phyloP scores from a whole-genome alignment of 2,113 vertebrate genomes.

The Grallaria varia region DNA sequence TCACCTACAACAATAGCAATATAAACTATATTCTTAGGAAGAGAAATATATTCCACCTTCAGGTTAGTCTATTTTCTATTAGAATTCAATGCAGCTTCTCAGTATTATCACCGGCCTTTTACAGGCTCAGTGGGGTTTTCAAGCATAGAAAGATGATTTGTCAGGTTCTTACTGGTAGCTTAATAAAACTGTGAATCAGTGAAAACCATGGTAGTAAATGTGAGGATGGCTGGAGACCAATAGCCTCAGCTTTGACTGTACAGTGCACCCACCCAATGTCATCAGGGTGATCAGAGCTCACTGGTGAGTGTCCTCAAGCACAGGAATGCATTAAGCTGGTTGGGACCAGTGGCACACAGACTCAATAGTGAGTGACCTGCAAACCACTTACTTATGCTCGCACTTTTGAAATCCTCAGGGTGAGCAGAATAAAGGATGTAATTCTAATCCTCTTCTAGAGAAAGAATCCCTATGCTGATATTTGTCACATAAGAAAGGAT shows the following conservation, averaged over 20 bases:
- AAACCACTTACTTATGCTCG: not conserved
- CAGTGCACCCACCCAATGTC: not conserved
- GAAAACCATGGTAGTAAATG: not conserved
- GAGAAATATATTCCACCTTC: not conserved
- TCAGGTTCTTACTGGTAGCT: not conserved
- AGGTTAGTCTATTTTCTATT: not conserved
- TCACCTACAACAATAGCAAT: not conserved
- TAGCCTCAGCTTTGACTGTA: not conserved
- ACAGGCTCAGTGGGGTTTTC: not conserved
- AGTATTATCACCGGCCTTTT: not conserved
- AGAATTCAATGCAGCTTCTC: not conserved
- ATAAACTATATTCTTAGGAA: not conserved
- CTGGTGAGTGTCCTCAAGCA: no score
- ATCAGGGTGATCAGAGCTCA: not conserved
- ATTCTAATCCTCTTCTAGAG: not conserved
- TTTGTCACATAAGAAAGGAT: not conserved
- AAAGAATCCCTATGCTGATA: not conserved
- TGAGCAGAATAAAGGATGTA: rapidly evolving
- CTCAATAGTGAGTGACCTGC: not conserved
- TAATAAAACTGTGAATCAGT: not conserved
- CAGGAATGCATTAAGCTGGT: rapidly evolving
- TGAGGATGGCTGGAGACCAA: not conserved
- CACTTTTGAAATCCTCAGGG: not conserved
- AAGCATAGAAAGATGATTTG: not conserved
- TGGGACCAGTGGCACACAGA: rapidly evolving